These are phyloP conservation scores for Salarias fasciatus DNA, from an alignment of 2,797 vertebrate genomes.

Conservation along the genomic window DNA sequence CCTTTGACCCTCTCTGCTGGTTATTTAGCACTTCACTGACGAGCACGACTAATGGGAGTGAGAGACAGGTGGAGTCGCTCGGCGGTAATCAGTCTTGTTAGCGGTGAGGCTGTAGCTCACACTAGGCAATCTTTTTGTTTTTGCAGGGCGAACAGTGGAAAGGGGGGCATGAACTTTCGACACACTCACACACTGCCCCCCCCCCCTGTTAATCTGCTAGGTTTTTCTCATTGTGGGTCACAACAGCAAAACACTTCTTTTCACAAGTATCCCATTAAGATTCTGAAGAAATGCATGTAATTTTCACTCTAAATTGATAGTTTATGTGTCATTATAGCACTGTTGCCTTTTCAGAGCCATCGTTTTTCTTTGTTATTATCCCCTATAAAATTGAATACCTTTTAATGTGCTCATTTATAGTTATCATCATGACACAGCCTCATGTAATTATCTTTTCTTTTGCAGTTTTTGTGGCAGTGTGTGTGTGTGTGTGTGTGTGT, in stretches of 20 bases:
- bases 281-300: background rate
- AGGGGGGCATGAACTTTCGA: conserved; percentile 86
- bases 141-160: conserved; percentile 85
- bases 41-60: conserved; percentile 85
- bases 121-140: conserved; percentile 87
- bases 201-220: conserved; percentile 42
- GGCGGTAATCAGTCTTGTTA: conserved; percentile 89
- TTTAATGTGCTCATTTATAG: background rate
- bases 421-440: no score
- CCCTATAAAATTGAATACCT: no score
- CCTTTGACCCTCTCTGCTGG: conserved; percentile 62
- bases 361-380: background rate
- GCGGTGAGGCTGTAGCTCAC: conserved; percentile 76
- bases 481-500: conserved; percentile 13
- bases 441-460: no score
- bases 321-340: background rate
- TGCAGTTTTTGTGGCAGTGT: no score
- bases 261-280: background rate
- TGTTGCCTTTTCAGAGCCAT: background rate
- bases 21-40: conserved; percentile 85
- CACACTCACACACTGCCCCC: conserved; percentile 72
- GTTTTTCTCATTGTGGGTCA: conserved; percentile 56
- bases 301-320: background rate
- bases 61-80: conserved; percentile 88
- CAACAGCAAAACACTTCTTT: conserved; percentile 30